A percentile compares a stretch with the other conserved stretches of the same genome.
phyloP scores from a whole-genome alignment of 2,113 vertebrate species.

The Oreochromis tanganicae region DNA sequence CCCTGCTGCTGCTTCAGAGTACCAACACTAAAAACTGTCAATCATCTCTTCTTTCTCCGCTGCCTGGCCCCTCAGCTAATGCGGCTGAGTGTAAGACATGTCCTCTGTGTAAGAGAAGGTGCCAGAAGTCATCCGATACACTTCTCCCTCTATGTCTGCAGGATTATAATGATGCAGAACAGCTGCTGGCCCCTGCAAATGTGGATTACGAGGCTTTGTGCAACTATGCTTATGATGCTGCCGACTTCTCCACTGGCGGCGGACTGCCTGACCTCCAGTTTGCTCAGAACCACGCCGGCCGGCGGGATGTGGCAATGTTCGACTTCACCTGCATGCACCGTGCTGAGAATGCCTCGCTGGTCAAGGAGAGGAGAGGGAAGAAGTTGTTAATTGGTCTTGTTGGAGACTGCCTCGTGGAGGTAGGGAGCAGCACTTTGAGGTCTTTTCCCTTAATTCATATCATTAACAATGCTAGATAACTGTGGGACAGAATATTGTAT shows the following conservation, averaged over 20 bases:
- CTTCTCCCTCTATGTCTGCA: conserved; percentile 28
- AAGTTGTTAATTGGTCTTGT: conserved; percentile 79
- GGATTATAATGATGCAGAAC: conserved; percentile 73
- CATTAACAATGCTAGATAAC: background rate
- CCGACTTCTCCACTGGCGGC: conserved; percentile 78
- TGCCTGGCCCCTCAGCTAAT: background rate
- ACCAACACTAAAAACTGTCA: background rate
- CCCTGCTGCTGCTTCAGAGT: background rate
- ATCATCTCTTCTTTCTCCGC: background rate
- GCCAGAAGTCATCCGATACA: background rate
- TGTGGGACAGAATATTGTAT: background rate
- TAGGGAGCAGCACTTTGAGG: conserved; percentile 43
- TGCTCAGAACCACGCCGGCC: conserved; percentile 58
- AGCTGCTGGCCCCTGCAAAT: conserved; percentile 75
- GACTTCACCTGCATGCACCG: conserved; percentile 89
- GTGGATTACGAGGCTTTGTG: conserved; percentile 73
- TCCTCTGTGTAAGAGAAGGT: background rate
- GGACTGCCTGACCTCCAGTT: conserved; percentile 78
- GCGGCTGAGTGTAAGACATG: background rate
- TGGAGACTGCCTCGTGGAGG: conserved; percentile 94
- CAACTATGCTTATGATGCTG: conserved; percentile 76
- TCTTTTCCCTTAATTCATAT: background rate
- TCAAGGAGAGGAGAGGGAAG: conserved; percentile 74
- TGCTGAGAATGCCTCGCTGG: conserved; percentile 80
- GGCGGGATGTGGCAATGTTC: conserved; percentile 81